Percentiles rank a stretch among this genome's conserved stretches.
These are phyloP conservation scores for Halichondria panicea DNA, from an alignment of 37 sponge, comb jelly and placozoan species.

Conservation along the genomic window DNA sequence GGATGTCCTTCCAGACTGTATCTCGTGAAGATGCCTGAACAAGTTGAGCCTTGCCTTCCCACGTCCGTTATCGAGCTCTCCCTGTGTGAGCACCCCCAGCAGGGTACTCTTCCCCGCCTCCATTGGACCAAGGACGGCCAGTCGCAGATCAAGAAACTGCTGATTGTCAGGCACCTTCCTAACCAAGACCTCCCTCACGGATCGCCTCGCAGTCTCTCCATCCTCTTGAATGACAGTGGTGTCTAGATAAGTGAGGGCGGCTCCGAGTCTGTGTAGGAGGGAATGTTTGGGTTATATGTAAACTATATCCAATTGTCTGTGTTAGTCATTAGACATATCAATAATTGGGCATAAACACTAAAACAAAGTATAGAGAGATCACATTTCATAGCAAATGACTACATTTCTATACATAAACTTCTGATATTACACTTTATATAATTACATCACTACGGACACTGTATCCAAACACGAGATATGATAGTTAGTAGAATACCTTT, in stretches of 20 bases:
- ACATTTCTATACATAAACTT: not conserved
- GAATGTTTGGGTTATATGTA: not conserved
- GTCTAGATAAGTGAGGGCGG: slow-evolving; percentile 55
- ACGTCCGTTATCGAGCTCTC: slow-evolving; percentile 96
- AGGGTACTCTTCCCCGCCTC: slow-evolving; percentile 98
- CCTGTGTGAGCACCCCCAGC: slow-evolving; percentile 95
- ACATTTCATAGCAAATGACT: not conserved
- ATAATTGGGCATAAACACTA: too few species aligned
- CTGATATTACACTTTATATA: not conserved
- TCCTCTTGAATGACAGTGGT: not conserved
- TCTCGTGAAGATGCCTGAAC: slow-evolving; percentile 97
- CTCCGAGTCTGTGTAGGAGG: slow-evolving; percentile 60
- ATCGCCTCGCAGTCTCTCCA: not conserved
- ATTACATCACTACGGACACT: not conserved
- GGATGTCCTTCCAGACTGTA: slow-evolving; percentile 93
- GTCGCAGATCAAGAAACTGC: slow-evolving; percentile 87
- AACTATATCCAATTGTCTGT: not conserved
- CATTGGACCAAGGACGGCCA: slow-evolving; percentile 93
- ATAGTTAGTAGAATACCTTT: too few species aligned
- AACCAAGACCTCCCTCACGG: slow-evolving; percentile 77
- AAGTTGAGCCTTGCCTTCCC: slow-evolving; percentile 95
- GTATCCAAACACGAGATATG: not conserved
- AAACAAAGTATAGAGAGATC: not conserved
- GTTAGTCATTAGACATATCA: too few species aligned
- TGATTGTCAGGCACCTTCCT: slow-evolving; percentile 90